These are phyloP conservation scores for Sphecodes monilicornis DNA, from an alignment of 2,888 invertebrate species.

Conservation along the genomic window DNA sequence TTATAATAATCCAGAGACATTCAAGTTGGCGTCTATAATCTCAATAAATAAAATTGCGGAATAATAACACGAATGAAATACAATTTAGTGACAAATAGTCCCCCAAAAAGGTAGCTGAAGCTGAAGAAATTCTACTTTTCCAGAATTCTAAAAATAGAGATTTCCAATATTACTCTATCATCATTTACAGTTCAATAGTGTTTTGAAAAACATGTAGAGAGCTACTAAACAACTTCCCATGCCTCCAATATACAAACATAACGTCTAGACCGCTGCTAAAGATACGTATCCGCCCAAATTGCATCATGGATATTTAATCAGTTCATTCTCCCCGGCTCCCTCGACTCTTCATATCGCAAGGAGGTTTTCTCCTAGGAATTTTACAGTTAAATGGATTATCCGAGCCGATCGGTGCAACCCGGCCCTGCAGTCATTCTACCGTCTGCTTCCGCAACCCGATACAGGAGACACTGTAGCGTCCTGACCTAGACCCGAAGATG, in stretches of 20 bases:
- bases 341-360: neutral
- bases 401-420: neutral
- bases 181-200: neutral
- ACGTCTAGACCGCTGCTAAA: neutral
- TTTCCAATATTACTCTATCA: neutral
- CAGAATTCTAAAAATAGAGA: too few relatives aligned
- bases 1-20: too few relatives aligned
- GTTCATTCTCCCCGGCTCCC: neutral
- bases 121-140: too few relatives aligned
- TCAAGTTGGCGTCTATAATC: too few relatives aligned
- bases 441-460: neutral
- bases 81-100: too few relatives aligned
- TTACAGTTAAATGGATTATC: conserved; percentile 7
- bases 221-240: neutral
- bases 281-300: neutral
- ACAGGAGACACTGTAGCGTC: neutral
- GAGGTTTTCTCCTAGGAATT: neutral
- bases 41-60: too few relatives aligned
- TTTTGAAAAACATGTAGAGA: neutral
- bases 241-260: neutral
- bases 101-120: too few relatives aligned
- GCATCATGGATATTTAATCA: conserved; percentile 2
- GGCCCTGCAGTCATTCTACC: neutral
- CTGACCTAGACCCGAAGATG: neutral
- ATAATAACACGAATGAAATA: too few relatives aligned